phyloP scores from a whole-genome alignment of 1,140 invertebrate genomes.

The Drosophila azteca region DNA sequence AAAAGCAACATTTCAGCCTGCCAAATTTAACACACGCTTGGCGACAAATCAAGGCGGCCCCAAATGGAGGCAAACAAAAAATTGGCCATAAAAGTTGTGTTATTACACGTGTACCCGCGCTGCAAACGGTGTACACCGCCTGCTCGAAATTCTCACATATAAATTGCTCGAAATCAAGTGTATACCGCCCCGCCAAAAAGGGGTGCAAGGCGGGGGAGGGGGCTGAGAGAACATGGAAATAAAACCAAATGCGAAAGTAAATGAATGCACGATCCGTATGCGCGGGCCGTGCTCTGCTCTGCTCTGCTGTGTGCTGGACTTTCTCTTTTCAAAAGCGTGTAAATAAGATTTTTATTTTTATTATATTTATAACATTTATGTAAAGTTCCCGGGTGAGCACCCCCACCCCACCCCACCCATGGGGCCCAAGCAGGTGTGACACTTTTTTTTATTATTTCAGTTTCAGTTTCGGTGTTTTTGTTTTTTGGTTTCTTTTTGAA shows the following conservation, averaged over 20 bases:
- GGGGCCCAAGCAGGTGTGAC: constrained; percentile 56
- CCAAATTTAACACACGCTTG: constrained; percentile 69
- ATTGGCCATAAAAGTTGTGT: constrained; percentile 70
- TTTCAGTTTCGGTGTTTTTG: constrained; percentile 35
- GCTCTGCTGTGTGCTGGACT: constrained; percentile 64
- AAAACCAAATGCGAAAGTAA: constrained; percentile 64
- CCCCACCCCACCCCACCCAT: constrained; percentile 42
- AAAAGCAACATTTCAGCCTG: constrained; percentile 9
- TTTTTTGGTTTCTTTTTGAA: constrained; percentile 18
- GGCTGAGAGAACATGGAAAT: background rate
- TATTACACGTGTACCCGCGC: constrained; percentile 47
- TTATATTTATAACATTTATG: constrained; percentile 79
- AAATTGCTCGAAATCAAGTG: constrained; percentile 61
- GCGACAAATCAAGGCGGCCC: constrained; percentile 42
- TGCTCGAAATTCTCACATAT: constrained; percentile 65
- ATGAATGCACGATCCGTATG: constrained; percentile 66
- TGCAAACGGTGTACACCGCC: constrained; percentile 21
- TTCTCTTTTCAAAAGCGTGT: constrained; percentile 79
- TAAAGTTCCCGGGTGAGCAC: constrained; percentile 52
- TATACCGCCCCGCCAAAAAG: constrained; percentile 27
- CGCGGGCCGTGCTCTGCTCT: constrained; percentile 26
- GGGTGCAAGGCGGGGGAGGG: constrained; percentile 28
- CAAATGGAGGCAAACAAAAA: constrained; percentile 40
- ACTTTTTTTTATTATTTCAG: constrained; percentile 69
- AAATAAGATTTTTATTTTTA: constrained; percentile 82